phyloP scores from a whole-genome alignment of 2,797 vertebrate species.

The Mus spretus region DNA sequence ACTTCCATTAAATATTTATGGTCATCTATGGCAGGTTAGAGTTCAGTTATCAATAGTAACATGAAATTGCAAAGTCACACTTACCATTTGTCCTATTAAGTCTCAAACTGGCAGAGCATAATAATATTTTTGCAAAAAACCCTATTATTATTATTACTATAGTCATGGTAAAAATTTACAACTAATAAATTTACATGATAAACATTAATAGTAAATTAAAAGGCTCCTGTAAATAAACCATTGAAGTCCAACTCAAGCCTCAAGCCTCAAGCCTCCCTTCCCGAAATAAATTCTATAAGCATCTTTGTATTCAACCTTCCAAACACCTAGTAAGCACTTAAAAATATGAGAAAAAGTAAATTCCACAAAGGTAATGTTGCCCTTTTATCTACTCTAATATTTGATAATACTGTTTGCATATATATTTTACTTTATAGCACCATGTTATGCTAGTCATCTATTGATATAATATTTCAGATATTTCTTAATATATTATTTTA shows the following conservation, averaged over 20 bases:
- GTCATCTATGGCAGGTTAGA: neutral
- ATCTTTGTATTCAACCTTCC: neutral
- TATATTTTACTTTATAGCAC: neutral
- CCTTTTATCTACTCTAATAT: neutral
- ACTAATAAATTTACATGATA: neutral
- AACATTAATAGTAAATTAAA: neutral
- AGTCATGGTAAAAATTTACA: neutral
- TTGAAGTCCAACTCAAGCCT: neutral
- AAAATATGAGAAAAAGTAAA: neutral
- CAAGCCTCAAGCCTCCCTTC: neutral
- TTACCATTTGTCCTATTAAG: neutral
- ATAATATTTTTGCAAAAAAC: neutral
- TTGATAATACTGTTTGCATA: neutral
- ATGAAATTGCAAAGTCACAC: neutral
- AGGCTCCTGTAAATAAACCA: neutral
- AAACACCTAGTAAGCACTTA: neutral
- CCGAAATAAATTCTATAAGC: neutral
- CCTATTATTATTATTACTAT: neutral
- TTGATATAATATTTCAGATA: neutral
- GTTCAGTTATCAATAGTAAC: neutral
- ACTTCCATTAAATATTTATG: neutral
- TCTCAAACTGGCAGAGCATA: neutral
- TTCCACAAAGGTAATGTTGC: neutral
- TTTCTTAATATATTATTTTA: neutral
- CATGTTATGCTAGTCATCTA: neutral